A percentile compares a stretch with the other conserved stretches of the same genome.
These are phyloP conservation scores for Phenganax marumi DNA, from an alignment of 92 coral and sea anemone genomes.

Conservation along the genomic window DNA sequence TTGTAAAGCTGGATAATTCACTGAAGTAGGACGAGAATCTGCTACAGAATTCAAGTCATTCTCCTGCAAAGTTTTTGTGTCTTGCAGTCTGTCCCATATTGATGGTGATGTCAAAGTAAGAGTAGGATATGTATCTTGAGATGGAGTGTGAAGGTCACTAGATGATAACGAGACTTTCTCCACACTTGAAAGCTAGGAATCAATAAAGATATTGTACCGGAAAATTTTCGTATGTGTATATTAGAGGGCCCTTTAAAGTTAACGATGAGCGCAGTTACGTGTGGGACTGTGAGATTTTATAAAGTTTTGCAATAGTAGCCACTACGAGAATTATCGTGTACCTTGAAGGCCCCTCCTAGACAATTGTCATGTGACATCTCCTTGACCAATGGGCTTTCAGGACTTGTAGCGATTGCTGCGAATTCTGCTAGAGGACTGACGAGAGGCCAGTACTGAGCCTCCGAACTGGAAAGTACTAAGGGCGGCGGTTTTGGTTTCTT, in stretches of 20 bases:
- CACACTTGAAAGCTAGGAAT: constrained; percentile 47
- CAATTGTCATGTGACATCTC: constrained; percentile 56
- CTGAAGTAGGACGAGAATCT: neutral
- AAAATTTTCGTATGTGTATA: neutral
- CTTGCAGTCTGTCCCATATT: neutral
- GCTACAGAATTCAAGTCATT: neutral
- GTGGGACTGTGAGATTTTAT: constrained; percentile 42
- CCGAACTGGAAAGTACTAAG: constrained; percentile 52
- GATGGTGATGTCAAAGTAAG: neutral
- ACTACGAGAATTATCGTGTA: constrained; percentile 55
- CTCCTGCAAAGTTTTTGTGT: neutral
- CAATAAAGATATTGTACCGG: constrained; percentile 29
- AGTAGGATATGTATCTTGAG: neutral
- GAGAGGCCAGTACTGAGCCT: constrained; percentile 50
- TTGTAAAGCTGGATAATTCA: neutral
- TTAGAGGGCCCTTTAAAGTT: constrained; percentile 21
- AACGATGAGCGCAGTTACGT: constrained; percentile 45
- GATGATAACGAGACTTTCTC: neutral
- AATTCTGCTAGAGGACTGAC: constrained; percentile 79
- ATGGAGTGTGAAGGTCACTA: neutral
- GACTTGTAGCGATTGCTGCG: constrained; percentile 90
- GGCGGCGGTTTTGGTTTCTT: constrained; percentile 71
- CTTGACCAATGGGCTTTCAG: constrained; percentile 87
- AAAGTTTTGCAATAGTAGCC: neutral
- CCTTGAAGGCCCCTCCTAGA: constrained; percentile 46